A percentile compares a stretch with the other conserved stretches of the same genome.
Evolutionary conservation across 2,113 vertebrate genomes (phyloP).

Genomic region (Natator depressus): DNA sequence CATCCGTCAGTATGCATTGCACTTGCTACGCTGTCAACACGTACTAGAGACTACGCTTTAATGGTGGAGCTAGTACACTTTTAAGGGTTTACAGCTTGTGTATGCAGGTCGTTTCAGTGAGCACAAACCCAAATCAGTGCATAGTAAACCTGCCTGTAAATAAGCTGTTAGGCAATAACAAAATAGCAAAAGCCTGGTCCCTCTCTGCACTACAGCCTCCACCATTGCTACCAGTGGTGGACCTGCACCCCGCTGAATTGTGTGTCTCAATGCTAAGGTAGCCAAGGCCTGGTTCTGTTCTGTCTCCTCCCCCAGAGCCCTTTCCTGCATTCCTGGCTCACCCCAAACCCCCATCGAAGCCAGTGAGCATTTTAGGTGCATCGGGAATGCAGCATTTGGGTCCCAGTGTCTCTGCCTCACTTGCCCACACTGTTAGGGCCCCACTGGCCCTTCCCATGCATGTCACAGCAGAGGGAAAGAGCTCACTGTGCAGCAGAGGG

Average conservation of each 20-base stretch:
- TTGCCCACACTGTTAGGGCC: fast-evolving
- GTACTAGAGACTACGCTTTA: neutral
- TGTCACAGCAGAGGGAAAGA: neutral
- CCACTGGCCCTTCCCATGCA: neutral
- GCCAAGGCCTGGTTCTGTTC: neutral
- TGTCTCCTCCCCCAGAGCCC: neutral
- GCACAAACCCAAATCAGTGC: neutral
- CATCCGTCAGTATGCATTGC: neutral
- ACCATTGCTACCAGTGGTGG: neutral
- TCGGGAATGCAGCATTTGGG: neutral
- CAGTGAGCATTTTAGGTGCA: neutral
- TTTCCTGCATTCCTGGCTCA: neutral
- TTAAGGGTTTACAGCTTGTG: fast-evolving
- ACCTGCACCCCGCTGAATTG: fast-evolving
- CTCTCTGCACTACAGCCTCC: fast-evolving
- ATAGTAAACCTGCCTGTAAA: too few species aligned
- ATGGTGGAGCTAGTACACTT: neutral
- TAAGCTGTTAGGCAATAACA: neutral
- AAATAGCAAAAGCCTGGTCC: neutral
- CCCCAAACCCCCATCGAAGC: neutral
- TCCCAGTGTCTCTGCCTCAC: neutral
- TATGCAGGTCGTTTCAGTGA: neutral
- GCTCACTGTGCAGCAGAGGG: neutral
- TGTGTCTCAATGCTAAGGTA: fast-evolving
- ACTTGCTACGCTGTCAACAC: neutral